Evolutionary conservation across 2,888 invertebrate species (phyloP).

Genomic region (Hirtodrosophila duncani): DNA sequence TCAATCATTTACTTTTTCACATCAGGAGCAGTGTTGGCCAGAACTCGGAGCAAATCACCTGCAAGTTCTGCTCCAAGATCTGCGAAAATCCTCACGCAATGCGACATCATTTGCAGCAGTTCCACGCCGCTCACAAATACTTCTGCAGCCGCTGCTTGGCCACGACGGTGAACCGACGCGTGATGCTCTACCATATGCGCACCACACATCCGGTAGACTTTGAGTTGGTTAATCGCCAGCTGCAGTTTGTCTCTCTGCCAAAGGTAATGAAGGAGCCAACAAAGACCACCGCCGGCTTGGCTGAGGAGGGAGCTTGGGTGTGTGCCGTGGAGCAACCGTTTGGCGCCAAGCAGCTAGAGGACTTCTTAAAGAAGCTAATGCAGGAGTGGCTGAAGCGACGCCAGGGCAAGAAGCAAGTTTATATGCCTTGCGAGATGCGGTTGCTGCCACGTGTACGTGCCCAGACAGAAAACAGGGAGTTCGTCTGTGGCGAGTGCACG

Average conservation of each 20-base stretch:
- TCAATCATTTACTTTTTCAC: slow-evolving; percentile 62
- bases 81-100: slow-evolving; percentile 69
- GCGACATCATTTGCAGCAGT: slow-evolving; percentile 81
- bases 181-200: slow-evolving; percentile 80
- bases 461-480: too few relatives aligned
- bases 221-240: background rate
- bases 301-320: slow-evolving; percentile 72
- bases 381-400: slow-evolving; percentile 59
- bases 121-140: slow-evolving; percentile 81
- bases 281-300: slow-evolving; percentile 67
- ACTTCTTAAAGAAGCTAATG: slow-evolving; percentile 35
- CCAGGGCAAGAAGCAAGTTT: slow-evolving; percentile 73
- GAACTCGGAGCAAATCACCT: slow-evolving; percentile 24
- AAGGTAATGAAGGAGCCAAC: background rate
- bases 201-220: slow-evolving; percentile 79
- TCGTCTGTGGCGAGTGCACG: slow-evolving; percentile 83
- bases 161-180: slow-evolving; percentile 61
- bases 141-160: slow-evolving; percentile 81
- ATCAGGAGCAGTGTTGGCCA: slow-evolving; percentile 27
- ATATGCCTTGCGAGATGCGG: slow-evolving; percentile 82
- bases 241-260: slow-evolving; percentile 19
- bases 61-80: slow-evolving; percentile 57
- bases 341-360: slow-evolving; percentile 55
- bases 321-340: slow-evolving; percentile 55
- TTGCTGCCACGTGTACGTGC: slow-evolving; percentile 82